phyloP scores from a whole-genome alignment of 2,888 invertebrate species.

The Platerodrilus igneus region DNA sequence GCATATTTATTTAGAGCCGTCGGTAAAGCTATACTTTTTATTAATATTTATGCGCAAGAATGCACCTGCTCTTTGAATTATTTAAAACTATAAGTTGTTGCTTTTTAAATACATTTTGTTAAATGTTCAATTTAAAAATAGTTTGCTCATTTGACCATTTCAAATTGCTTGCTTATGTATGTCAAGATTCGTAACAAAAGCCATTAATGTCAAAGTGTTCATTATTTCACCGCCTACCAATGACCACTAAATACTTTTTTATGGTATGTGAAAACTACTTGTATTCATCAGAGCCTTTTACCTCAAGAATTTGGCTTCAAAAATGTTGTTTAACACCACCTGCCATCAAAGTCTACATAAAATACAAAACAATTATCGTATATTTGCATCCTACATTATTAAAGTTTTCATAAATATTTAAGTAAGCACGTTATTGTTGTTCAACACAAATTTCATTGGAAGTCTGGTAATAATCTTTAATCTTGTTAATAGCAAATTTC shows the following conservation, averaged over 20 bases:
- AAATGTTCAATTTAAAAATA: conserved; percentile 13
- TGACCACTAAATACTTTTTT: conserved; percentile 1
- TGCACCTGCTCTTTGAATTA: conserved; percentile 2
- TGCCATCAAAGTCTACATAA: not conserved
- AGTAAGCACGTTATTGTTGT: conserved; percentile 12
- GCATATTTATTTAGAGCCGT: no score
- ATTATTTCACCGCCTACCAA: conserved; percentile 22
- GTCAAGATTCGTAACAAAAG: conserved; percentile 22
- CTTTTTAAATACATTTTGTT: conserved; percentile 12
- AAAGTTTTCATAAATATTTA: conserved; percentile 10
- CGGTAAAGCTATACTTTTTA: not conserved
- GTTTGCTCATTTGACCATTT: conserved; percentile 14
- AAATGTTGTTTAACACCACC: not conserved
- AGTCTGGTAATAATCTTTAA: conserved; percentile 14
- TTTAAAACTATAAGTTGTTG: no score
- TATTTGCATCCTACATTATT: conserved; percentile 12
- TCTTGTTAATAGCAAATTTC: conserved; percentile 20
- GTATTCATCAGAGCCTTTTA: no score
- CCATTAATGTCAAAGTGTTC: conserved; percentile 28
- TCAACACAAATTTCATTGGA: conserved; percentile 17
- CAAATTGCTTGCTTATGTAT: conserved; percentile 4
- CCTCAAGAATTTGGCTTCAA: not conserved
- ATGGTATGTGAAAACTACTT: no score
- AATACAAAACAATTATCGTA: not conserved
- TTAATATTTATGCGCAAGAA: conserved; percentile 8